Base-by-base conservation (phyloP, 1,140 invertebrate genomes). In the Cotesia chilonis region DNA sequence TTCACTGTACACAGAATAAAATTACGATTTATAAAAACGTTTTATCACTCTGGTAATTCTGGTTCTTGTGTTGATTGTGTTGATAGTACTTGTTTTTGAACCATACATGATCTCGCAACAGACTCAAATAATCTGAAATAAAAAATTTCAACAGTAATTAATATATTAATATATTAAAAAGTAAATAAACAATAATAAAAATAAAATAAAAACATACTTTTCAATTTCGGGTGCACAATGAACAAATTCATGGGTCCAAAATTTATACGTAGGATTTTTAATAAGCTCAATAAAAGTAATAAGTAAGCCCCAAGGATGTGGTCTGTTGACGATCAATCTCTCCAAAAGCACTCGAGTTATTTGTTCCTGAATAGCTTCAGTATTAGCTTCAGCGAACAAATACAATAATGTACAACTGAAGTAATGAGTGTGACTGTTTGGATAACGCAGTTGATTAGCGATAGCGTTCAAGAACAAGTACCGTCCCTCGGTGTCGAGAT, bases 261-360 rank as follows among this genome's bases (percentile, higher is more conserved):
- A 99, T 86, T 98, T 98, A 88, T 98, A 99, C n/a, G 92, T 93
- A 9, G 95, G 96, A 88, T 99, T 99, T 82, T 99, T 99, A 78
- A 99, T 99, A 14, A 99, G 90, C 87, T 99, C 98, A 78, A 99
- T 99, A 85, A 99, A 99, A 0, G 98, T 99, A 61, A 99, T 98
- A 4, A 99, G 89, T 7, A 99, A 87, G 37, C 98, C 98, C 98
- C 98, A 99, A 1, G 98, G 98, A 88, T 99, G 98, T 6, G 98
- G 98, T 73, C 98, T 89, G 84, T 99, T 99, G 0, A 99, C 97
- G 75, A 99, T 99, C 14, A 99, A 89, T 79, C 98, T 89, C 84
- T 99, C 98, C 17, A 99, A 89, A 5, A 99, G 87, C 71, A 99
- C 98, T 81, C 98, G 92, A 0, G 94, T 95, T 4, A 94, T 94